Evolutionary conservation across 2,888 invertebrate genomes (phyloP), one percentile per base, ranked within the genome.

Genomic region (Orthosia gracilis): DNA sequence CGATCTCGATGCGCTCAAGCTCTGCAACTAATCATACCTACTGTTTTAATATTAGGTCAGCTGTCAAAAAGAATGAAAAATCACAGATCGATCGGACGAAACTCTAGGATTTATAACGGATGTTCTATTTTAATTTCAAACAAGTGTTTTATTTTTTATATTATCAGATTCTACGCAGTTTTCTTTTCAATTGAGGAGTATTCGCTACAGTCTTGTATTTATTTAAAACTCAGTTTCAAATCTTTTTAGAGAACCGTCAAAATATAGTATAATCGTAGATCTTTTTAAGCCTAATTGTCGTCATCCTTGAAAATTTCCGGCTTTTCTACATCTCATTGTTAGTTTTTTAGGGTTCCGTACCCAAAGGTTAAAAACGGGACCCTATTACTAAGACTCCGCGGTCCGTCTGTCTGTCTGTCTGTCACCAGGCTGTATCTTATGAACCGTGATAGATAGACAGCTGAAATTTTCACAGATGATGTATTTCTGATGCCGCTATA

Each of bases 11-110:
- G 9, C 49, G 4, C 17, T 68, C 23, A 12, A 49, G n/a, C 2
- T 31, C 50, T 58, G 18, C 52, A 47, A 62, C 23, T 23, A 13
- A 50, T n/a, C 13, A 59, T 12, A 49, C 40, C 13, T 17, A 54
- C 13, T 4, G 23, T 59, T 59, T 40, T 54, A 26, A 76, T 61
- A 61, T n/a, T 21, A 59, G 59, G 12, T 11, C 1, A 26, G 49
- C 76, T 76, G 40, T 76, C 54, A 54, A 54, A 76, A 75, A 52
- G 54, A 18, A 23, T 13, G 50, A 76, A 49, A 54, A 68, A 13
- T 49, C 54, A 69, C 54, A 67, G 52, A 76, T 57, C 18, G 40
- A 64, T 58, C 21, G 45, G 45, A 76, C 40, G 21, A 52, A 45
- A 45, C 17, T n/a, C 17, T 54, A 31, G 5, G 26, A 67, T 64